Base-by-base conservation (phyloP, 2,888 invertebrate genomes). In the Hipparchia sbordonii region DNA sequence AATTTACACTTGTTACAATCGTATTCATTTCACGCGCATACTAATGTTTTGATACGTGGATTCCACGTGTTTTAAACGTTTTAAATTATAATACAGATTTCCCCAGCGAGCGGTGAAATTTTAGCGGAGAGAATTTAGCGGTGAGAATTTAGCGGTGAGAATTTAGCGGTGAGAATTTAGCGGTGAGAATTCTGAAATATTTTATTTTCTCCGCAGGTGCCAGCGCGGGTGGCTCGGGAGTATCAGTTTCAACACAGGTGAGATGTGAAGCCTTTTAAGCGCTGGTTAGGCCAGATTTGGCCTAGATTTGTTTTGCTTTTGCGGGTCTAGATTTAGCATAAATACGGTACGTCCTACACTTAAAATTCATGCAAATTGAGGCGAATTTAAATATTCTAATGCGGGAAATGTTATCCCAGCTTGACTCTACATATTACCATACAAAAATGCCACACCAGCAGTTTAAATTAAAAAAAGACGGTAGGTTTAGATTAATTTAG, bases 241-340 rank as follows among this genome's bases (percentile, higher is more conserved):
- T 93, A 80, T 93, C 93, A 75, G 93, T 93, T 79, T 93, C 93
- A 67, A 93, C 93, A 82, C 93, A 93, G 90, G 93, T 93, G 79
- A 80, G 86, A 69, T 67, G 67, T 23, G 45, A 74, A 74, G 71
- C 65, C 12, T 70, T 61, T 61, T 66, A 52, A 68, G 63, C 54
- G 57, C 57, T 65, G 70, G 9, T 52, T 51, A 67, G 46, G n/a
- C n/a, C 51, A 23, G 23, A 23, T 57, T 57, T 57, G 57, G 57
- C 57, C 57, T 23, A 8, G 57, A 23, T 57, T 57, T 57, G 13
- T 23, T 57, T 57, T 23, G 57, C 57, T 23, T 56, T 23, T 57
- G 52, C 52, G 12, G 12, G 12, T 12, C 48, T 48, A 48, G 48
- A 8, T 48, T 48, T 8, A 48, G 52, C 5, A 4, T 12, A 5